These are phyloP conservation scores for Fulica atra DNA, from an alignment of 2,113 vertebrate genomes.

Conservation along the genomic window DNA sequence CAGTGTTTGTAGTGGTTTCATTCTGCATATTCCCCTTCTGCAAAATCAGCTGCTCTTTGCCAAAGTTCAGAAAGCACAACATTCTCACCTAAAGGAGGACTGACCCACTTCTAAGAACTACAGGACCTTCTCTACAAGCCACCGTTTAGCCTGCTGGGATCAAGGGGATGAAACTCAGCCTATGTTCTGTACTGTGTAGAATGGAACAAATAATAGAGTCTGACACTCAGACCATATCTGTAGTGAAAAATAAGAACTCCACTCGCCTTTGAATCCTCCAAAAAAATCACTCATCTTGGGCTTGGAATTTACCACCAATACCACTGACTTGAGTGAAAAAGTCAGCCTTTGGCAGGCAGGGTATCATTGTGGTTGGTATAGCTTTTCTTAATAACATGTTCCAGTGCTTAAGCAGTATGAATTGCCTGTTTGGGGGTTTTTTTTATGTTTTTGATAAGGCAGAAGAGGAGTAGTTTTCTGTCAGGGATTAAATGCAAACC, in stretches of 20 bases:
- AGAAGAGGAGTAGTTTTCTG: not conserved
- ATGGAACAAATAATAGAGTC: not conserved
- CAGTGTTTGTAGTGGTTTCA: slow-evolving; percentile 4
- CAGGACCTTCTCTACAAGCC: not conserved
- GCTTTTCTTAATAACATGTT: slow-evolving; percentile 30
- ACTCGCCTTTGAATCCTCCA: not conserved
- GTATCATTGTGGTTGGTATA: slow-evolving; percentile 22
- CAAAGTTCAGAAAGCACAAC: not conserved
- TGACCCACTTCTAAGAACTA: not conserved
- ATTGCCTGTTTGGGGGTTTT: not conserved
- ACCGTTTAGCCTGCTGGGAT: not conserved
- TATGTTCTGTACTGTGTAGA: not conserved
- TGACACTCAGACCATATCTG: not conserved
- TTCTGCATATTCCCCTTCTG: slow-evolving; percentile 11
- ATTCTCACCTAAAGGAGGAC: not conserved
- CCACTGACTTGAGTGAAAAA: slow-evolving; percentile 31
- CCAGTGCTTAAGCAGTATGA: not conserved
- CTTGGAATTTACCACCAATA: slow-evolving; percentile 47
- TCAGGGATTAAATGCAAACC: not conserved
- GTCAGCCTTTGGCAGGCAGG: not conserved
- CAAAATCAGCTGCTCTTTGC: not conserved
- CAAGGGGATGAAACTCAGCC: not conserved
- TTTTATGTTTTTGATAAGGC: slow-evolving; percentile 9
- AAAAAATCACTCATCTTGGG: not conserved
- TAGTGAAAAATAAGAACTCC: not conserved